phyloP scores from a whole-genome alignment of 1,140 invertebrate genomes.

The Drosophila seguyi region DNA sequence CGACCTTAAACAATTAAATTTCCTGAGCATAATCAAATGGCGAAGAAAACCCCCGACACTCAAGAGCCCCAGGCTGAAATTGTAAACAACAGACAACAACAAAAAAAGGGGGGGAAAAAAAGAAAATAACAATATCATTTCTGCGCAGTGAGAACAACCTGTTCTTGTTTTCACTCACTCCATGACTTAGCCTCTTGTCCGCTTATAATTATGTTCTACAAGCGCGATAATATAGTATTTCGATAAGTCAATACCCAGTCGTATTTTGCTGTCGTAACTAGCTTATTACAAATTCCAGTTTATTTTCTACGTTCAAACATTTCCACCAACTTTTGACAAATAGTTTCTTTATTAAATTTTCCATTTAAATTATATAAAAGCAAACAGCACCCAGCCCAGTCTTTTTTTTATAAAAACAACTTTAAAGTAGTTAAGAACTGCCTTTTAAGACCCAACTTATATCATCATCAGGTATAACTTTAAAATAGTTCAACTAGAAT shows the following conservation, averaged over 20 bases:
- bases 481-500: neutral
- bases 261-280: neutral
- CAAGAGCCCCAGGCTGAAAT: conserved; percentile 32
- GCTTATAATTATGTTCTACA: conserved; percentile 38
- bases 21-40: conserved; percentile 76
- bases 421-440: neutral
- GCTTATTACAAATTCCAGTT: neutral
- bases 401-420: neutral
- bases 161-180: conserved; percentile 17
- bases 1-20: conserved; percentile 76
- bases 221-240: neutral
- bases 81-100: conserved; percentile 16
- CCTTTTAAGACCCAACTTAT: neutral
- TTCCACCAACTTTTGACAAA: neutral
- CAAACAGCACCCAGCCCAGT: no score
- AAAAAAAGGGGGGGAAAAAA: conserved; percentile 9
- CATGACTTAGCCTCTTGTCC: neutral
- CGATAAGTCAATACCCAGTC: conserved; percentile 5
- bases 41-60: conserved; percentile 53
- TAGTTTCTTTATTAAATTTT: neutral
- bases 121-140: conserved; percentile 48
- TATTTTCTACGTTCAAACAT: neutral
- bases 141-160: conserved; percentile 35
- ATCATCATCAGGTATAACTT: neutral
- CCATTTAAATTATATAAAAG: neutral